A percentile compares a stretch with the other conserved stretches of the same genome.
phyloP scores from a whole-genome alignment of 2,113 vertebrate species.

The Sula dactylatra region DNA sequence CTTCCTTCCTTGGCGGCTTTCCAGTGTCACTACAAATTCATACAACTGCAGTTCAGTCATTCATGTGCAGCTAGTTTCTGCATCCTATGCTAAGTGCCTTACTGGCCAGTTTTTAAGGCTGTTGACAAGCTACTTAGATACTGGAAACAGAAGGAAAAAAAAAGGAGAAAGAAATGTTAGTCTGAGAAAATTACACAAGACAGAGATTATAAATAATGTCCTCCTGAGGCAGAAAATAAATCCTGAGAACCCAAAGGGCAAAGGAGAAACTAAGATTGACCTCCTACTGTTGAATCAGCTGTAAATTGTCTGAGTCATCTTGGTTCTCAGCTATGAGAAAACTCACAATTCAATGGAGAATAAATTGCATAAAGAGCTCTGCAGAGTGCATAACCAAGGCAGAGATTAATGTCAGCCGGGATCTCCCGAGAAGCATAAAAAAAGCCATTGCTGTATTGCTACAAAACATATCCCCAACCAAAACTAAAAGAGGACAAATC shows the following conservation, averaged over 20 bases:
- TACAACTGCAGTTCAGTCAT: neutral
- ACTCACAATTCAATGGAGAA: neutral
- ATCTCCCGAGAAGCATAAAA: neutral
- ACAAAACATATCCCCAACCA: neutral
- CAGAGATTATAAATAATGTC: neutral
- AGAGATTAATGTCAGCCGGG: neutral
- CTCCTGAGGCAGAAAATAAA: constrained; percentile 2
- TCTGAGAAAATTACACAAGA: neutral
- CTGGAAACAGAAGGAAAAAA: neutral
- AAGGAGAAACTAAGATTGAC: constrained; percentile 5
- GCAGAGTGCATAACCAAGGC: neutral
- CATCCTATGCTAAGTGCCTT: neutral
- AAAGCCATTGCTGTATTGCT: neutral
- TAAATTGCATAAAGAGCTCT: constrained; percentile 28
- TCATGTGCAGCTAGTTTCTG: neutral
- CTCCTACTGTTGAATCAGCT: constrained; percentile 30
- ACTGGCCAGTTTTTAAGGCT: neutral
- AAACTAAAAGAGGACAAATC: neutral
- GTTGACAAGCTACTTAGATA: neutral
- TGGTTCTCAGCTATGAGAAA: neutral
- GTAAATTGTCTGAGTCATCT: constrained; percentile 44
- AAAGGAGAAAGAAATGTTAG: neutral
- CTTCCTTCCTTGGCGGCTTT: neutral
- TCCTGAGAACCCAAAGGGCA: neutral
- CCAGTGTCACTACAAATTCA: neutral